Base-by-base conservation (phyloP, 92 coral and sea anemone genomes). In the Ricordea florida region DNA sequence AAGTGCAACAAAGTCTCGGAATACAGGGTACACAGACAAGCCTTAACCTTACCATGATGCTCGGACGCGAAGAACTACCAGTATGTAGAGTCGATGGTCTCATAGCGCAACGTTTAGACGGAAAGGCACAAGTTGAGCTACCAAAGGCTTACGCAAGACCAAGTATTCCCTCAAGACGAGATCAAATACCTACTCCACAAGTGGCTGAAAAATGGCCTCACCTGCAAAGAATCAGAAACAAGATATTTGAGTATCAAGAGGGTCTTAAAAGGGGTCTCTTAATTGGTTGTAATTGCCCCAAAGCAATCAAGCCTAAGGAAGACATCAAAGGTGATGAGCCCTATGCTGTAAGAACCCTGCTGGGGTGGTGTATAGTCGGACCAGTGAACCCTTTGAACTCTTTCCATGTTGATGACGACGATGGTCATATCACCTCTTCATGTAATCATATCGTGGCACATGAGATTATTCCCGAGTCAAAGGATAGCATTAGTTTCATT, bases 91-190 rank as follows among this genome's bases (percentile, higher is more conserved):
- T 83, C 10, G 74, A 76, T 5, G 79, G 79, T 14, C 14, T 76
- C 40, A 50, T 83, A 10, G 83, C 67, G 17, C 43, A 67, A 32
- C 13, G 45, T 5, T 29, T 80, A 0, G 65, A 80, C 30, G 49
- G 33, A 24, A 18, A 63, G 0, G 67, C 64, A 1, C 10, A 57
- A 26, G 57, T 78, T 4, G 42, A 77, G 10, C 86, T 88, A 2
- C 89, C 93, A 0, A 88, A 83, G 72, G 36, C 86, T 3, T 78
- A 88, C 76, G 56, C 57, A 10, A n/a, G 32, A 7, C 57, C 57
- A n/a, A n/a, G n/a, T n/a, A n/a, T n/a, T n/a, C n/a, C n/a, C n/a
- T n/a, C n/a, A n/a, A n/a, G n/a, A n/a, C n/a, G n/a, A n/a, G n/a
- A n/a, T n/a, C n/a, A n/a, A n/a, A n/a, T n/a, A n/a, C n/a, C n/a